These are phyloP conservation scores for Nephrotoma guestfalica DNA, from an alignment of 2,888 invertebrate species.

Conservation along the genomic window DNA sequence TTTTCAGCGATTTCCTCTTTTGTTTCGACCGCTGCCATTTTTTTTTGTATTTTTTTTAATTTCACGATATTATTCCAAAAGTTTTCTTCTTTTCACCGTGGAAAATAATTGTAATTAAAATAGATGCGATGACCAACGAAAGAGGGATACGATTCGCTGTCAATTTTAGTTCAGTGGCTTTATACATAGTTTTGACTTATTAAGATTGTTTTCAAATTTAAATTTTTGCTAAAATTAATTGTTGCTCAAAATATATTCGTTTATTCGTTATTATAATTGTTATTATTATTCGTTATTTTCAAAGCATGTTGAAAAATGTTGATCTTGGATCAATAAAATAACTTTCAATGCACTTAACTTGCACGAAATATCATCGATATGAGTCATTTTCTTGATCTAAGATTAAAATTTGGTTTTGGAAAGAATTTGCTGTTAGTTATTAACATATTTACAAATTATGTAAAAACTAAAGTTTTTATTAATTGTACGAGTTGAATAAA, in stretches of 20 bases:
- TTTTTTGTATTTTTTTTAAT: background rate
- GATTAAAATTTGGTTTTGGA: no score
- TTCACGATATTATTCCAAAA: background rate
- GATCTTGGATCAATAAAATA: no score
- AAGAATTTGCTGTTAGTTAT: no score
- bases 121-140: background rate
- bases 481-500: no score
- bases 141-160: background rate
- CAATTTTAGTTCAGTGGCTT: background rate
- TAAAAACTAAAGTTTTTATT: no score
- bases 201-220: background rate
- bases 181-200: background rate
- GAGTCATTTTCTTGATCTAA: accelerated
- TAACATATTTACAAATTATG: no score
- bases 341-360: no score
- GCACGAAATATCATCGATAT: no score
- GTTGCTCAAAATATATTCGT: background rate
- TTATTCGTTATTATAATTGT: no score
- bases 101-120: background rate
- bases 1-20: conserved; percentile 11
- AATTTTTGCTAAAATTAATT: background rate
- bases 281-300: no score
- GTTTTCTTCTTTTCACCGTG: background rate
- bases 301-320: no score
- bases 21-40: conserved; percentile 15